Base-by-base conservation (phyloP, 2,888 invertebrate species). In the Chydorus sphaericus region DNA sequence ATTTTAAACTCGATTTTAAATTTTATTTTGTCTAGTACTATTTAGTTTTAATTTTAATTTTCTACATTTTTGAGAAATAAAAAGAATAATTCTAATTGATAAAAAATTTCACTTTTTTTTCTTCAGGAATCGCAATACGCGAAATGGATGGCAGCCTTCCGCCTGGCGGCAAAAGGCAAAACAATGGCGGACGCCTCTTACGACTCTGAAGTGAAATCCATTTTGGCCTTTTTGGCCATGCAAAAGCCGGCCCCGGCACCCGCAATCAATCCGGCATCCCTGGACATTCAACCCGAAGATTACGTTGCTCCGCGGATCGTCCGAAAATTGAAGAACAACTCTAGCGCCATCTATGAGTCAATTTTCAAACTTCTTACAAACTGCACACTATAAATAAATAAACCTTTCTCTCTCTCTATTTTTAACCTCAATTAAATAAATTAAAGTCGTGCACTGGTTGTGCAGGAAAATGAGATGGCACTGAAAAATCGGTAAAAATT, bases 51-150 rank as follows among this genome's bases (percentile, higher is more conserved):
- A n/a, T n/a, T n/a, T n/a, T n/a, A n/a, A n/a, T n/a, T n/a, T n/a
- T n/a, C n/a, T n/a, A n/a, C n/a, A n/a, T n/a, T n/a, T n/a, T n/a
- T n/a, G n/a, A n/a, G n/a, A n/a, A n/a, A n/a, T n/a, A n/a, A n/a
- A n/a, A n/a, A n/a, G n/a, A n/a, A n/a, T n/a, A n/a, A n/a, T n/a
- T n/a, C n/a, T n/a, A n/a, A n/a, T n/a, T n/a, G n/a, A n/a, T n/a
- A n/a, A n/a, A n/a, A n/a, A n/a, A n/a, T n/a, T n/a, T n/a, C n/a
- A n/a, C n/a, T n/a, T n/a, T n/a, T n/a, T n/a, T n/a, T n/a, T n/a
- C n/a, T n/a, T n/a, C n/a, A 91, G 90, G 92, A 97, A 71, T 85
- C 89, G 51, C 92, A 96, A 68, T 99, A 97, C 72, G 93, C 96
- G 11, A 85, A 86, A 67, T 98, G 98, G 98, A 89, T 98, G 82